A percentile compares a stretch with the other conserved stretches of the same genome.
Conservation (phyloP, 2,797 vertebrate species). For the Rhinatrema bivittatum region DNA sequence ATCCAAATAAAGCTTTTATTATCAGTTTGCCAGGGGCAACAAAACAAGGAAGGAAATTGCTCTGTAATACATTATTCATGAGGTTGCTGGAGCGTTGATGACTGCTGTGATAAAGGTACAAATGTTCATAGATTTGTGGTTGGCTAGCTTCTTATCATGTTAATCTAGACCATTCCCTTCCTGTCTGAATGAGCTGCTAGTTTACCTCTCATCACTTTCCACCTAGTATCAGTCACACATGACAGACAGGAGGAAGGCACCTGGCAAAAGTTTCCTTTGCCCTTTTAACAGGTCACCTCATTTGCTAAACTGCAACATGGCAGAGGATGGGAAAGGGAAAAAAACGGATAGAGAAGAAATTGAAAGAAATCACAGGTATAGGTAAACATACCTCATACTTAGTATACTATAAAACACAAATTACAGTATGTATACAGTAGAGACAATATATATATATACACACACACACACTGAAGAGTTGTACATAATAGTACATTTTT, state of each 20-base stretch:
- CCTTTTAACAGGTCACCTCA: conserved; percentile 17
- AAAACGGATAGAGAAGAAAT: not conserved
- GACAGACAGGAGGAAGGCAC: conserved; percentile 16
- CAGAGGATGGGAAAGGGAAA: not conserved
- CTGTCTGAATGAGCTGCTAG: conserved; percentile 35
- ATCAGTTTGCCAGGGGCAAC: conserved; percentile 27
- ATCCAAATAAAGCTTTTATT: no score
- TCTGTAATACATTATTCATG: conserved; percentile 49
- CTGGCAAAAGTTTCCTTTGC: conserved; percentile 33
- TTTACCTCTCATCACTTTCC: conserved; percentile 36
- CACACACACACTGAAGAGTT: no score
- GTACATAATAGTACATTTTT: no score
- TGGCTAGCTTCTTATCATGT: conserved; percentile 45
- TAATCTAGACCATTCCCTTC: conserved; percentile 43
- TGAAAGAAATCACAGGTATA: not conserved
- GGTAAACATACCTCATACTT: not conserved
- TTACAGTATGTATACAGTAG: no score
- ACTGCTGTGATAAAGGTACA: conserved; percentile 39
- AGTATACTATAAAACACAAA: no score
- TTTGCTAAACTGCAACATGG: not conserved
- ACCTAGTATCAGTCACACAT: conserved; percentile 19
- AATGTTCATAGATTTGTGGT: conserved; percentile 23
- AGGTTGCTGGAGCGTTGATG: conserved; percentile 40
- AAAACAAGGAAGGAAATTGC: conserved; percentile 44
- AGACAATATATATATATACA: no score